These are phyloP conservation scores for Phrynocephalus guinanensis DNA, from an alignment of 2,797 vertebrate genomes.

Conservation along the genomic window DNA sequence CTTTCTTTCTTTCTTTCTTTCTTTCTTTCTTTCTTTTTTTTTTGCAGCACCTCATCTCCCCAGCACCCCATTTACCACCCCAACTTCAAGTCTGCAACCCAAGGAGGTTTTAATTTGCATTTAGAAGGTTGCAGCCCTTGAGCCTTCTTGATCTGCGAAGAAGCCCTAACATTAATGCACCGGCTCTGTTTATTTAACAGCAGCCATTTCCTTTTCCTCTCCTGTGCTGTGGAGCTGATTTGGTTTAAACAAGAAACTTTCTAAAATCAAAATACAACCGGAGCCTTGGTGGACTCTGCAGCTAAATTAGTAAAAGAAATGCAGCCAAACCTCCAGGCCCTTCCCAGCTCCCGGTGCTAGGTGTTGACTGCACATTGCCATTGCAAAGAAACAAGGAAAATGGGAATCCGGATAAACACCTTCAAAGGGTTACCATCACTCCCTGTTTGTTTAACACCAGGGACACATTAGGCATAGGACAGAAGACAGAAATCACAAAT, in stretches of 20 bases:
- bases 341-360: constrained; percentile 50
- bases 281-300: not conserved
- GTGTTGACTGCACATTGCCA: constrained; percentile 76
- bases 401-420: constrained; percentile 71
- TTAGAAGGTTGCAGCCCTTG: constrained; percentile 41
- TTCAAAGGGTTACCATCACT: constrained; percentile 1
- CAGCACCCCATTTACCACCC: constrained; percentile 45
- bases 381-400: constrained; percentile 67
- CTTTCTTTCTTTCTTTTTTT: too few relatives aligned
- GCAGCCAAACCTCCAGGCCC: constrained; percentile 44
- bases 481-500: not conserved
- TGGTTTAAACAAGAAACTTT: constrained; percentile 58
- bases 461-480: too few relatives aligned
- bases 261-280: constrained; percentile 56
- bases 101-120: constrained; percentile 59
- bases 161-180: constrained; percentile 46
- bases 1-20: too few relatives aligned
- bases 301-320: constrained; percentile 20
- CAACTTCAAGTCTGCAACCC: constrained; percentile 65
- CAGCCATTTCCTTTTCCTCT: constrained; percentile 46
- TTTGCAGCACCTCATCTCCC: constrained; percentile 45
- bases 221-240: constrained; percentile 43
- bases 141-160: constrained; percentile 27
- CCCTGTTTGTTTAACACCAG: not conserved
- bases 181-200: constrained; percentile 31